phyloP scores from a whole-genome alignment of 2,888 invertebrate species.

The Phaonia tiefii region DNA sequence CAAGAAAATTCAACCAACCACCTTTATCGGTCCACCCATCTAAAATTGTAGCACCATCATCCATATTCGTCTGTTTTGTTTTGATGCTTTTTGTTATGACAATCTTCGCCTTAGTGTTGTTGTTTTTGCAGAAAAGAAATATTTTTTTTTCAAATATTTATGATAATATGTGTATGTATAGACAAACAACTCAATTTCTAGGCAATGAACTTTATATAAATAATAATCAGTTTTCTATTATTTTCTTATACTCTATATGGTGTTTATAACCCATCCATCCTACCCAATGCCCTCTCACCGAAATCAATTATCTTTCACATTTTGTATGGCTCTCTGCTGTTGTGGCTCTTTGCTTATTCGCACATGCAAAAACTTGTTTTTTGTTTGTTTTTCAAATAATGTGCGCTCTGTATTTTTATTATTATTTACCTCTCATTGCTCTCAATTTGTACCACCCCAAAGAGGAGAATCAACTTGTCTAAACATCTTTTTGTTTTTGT shows the following conservation, averaged over 20 bases:
- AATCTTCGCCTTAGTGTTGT: constrained; percentile 20
- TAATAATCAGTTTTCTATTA: constrained; percentile 38
- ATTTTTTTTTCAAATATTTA: constrained; percentile 44
- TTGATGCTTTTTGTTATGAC: neutral
- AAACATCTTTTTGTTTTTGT: too few relatives aligned
- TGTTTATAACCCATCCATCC: neutral
- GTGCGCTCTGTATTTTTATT: neutral
- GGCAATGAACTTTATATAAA: constrained; percentile 64
- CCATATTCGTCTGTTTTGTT: neutral
- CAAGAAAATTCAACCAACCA: too few relatives aligned
- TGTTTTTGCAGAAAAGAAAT: constrained; percentile 16
- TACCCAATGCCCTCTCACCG: neutral
- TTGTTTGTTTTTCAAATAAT: neutral
- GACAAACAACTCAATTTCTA: constrained; percentile 60
- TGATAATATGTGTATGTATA: constrained; percentile 64
- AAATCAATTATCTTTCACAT: neutral
- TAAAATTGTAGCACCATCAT: too few relatives aligned
- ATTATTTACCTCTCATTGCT: neutral
- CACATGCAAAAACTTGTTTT: neutral
- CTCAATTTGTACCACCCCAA: neutral
- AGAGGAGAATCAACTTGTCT: neutral
- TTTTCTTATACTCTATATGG: neutral
- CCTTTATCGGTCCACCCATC: neutral
- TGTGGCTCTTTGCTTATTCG: neutral
- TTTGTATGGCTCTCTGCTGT: neutral